Evolutionary conservation across 2,888 invertebrate species (phyloP), one percentile per base, ranked within the genome.

Genomic region (Antheraea assamensis): DNA sequence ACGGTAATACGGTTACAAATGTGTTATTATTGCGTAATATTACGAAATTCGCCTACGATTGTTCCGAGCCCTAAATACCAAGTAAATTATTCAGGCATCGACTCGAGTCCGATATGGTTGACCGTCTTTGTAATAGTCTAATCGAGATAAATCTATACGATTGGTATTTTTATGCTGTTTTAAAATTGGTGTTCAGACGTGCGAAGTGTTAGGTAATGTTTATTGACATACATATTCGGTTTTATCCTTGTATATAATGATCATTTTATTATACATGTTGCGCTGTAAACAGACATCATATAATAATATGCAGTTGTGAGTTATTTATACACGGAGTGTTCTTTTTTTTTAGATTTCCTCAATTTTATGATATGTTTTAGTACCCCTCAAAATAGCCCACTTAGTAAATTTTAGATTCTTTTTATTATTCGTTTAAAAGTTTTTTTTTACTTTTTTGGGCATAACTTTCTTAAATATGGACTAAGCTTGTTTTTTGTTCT

Each of bases 11-110:
- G 42, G 42, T 24, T 47, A 74, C 64, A 71, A 71, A 71, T 66
- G 71, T 52, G 49, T 35, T 49, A 73, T n/a, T 73, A 66, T 74
- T 72, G 70, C 30, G 66, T 49, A 64, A 72, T 21, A 58, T 70
- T 61, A 52, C 58, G n/a, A 47, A 73, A 71, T 73, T 75, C 75
- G 73, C 75, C 75, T 75, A 75, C 75, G 68, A 52, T 73, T 72
- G 61, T 64, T 64, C 27, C 30, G 61, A 19, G 61, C 61, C 61
- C 61, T 64, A 17, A 64, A 64, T 64, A 64, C 27, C 61, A 13
- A 64, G 61, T 30, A 64, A 64, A 64, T 64, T 64, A 64, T 64
- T 64, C 30, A 64, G 30, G 30, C 61, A 64, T 64, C 61, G 61
- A 64, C 61, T 30, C 61, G 61, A 15, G 61, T 64, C 61, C 17